A percentile compares a stretch with the other conserved stretches of the same genome.
These are phyloP conservation scores for Palaemon carinicauda DNA, from an alignment of 1,140 invertebrate species.

Conservation along the genomic window DNA sequence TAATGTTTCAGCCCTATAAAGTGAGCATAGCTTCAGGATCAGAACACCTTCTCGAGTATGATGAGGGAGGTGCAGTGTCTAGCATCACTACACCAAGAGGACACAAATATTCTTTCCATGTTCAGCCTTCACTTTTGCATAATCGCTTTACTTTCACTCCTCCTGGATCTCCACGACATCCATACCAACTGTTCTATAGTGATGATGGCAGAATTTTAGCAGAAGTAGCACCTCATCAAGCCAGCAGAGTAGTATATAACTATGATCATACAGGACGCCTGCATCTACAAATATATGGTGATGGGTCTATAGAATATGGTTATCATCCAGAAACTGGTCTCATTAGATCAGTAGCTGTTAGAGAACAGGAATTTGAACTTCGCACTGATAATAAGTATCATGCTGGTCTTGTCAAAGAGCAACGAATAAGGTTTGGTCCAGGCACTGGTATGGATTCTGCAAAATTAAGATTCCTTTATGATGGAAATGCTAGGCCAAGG, in stretches of 20 bases:
- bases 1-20: constrained; percentile 76
- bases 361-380: constrained; percentile 78
- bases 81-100: constrained; percentile 90
- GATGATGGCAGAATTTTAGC: constrained; percentile 87
- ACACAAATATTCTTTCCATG: constrained; percentile 89
- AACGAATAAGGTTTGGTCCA: constrained; percentile 83
- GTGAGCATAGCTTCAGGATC: constrained; percentile 90
- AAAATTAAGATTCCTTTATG: constrained; percentile 89
- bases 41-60: constrained; percentile 91
- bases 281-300: constrained; percentile 84
- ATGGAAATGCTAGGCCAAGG: constrained; percentile 84
- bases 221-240: constrained; percentile 89
- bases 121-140: constrained; percentile 90
- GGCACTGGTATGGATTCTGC: constrained; percentile 85
- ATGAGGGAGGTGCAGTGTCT: constrained; percentile 88
- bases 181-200: constrained; percentile 89
- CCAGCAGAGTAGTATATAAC: constrained; percentile 86
- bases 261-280: constrained; percentile 85
- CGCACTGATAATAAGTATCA: constrained; percentile 90
- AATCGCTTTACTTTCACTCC: constrained; percentile 90
- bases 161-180: constrained; percentile 82
- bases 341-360: constrained; percentile 84
- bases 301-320: constrained; percentile 86
- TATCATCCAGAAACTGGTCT: constrained; percentile 86
- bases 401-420: constrained; percentile 86